Percentiles rank a stretch among this genome's conserved stretches.
Evolutionary conservation across 2,113 vertebrate species (phyloP).

Genomic region (Damaliscus lunatus): DNA sequence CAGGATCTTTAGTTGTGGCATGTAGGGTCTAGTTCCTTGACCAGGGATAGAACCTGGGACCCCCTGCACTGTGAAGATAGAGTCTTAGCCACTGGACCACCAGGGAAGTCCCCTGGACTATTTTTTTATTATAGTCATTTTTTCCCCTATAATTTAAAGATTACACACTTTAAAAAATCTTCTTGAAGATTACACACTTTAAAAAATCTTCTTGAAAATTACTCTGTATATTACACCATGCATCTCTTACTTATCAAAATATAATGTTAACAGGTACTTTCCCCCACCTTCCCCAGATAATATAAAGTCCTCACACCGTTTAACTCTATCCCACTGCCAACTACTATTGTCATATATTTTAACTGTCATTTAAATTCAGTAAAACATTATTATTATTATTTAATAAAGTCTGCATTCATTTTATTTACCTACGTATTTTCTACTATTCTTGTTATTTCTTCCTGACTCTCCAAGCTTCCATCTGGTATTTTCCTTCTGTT

Average conservation of each 20-base stretch:
- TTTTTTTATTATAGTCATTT: neutral
- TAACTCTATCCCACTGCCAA: neutral
- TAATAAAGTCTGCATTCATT: neutral
- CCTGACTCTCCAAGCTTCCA: neutral
- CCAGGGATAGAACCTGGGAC: too few species aligned
- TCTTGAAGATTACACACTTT: neutral
- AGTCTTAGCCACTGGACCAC: too few species aligned
- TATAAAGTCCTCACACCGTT: neutral
- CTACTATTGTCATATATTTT: neutral
- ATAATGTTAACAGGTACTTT: neutral
- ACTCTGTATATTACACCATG: neutral
- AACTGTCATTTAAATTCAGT: neutral
- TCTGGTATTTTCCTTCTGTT: neutral
- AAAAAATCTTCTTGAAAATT: neutral
- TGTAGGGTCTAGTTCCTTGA: too few species aligned
- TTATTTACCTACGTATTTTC: neutral
- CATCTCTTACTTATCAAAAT: neutral
- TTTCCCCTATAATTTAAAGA: neutral
- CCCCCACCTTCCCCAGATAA: neutral
- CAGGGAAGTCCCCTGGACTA: neutral
- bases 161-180: neutral
- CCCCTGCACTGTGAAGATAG: too few species aligned
- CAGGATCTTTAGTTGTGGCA: too few species aligned
- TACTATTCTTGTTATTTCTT: neutral
- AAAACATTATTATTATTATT: neutral